phyloP scores from a whole-genome alignment of 1,140 invertebrate species.

The Eupristina koningsbergeri region DNA sequence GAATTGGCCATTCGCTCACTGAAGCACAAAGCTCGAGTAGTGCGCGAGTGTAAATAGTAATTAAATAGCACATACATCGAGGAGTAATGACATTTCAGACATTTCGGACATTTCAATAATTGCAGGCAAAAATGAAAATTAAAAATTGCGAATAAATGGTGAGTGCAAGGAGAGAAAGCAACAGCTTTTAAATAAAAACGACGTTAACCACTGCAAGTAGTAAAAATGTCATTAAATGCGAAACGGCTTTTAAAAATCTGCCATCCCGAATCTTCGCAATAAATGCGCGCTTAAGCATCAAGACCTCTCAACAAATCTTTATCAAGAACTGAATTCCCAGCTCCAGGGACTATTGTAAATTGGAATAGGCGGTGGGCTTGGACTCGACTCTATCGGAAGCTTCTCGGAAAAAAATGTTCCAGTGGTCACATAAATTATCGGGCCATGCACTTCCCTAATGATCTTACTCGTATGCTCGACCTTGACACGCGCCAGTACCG shows the following conservation, averaged over 20 bases:
- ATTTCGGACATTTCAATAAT: too few relatives aligned
- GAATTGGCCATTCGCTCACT: too few relatives aligned
- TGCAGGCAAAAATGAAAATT: neutral
- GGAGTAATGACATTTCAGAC: too few relatives aligned
- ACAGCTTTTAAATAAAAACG: neutral
- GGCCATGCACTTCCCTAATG: slow-evolving; percentile 55
- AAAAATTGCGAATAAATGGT: neutral
- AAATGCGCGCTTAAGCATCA: neutral
- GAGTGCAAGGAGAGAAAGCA: neutral
- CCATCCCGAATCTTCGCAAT: neutral
- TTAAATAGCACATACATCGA: too few relatives aligned
- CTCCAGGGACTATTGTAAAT: neutral
- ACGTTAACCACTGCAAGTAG: neutral
- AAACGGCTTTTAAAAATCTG: slow-evolving; percentile 10
- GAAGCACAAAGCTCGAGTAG: too few relatives aligned
- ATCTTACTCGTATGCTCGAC: slow-evolving; percentile 57
- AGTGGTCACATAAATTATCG: slow-evolving; percentile 41
- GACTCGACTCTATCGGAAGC: neutral
- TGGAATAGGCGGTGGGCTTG: neutral
- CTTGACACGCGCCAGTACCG: slow-evolving; percentile 60
- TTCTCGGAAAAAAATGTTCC: neutral
- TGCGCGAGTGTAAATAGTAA: too few relatives aligned
- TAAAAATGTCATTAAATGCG: neutral
- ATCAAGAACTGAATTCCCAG: neutral
- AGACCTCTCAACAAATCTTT: neutral